Evolutionary conservation across 1,140 invertebrate species (phyloP).

Genomic region (Bombus soroeensis): DNA sequence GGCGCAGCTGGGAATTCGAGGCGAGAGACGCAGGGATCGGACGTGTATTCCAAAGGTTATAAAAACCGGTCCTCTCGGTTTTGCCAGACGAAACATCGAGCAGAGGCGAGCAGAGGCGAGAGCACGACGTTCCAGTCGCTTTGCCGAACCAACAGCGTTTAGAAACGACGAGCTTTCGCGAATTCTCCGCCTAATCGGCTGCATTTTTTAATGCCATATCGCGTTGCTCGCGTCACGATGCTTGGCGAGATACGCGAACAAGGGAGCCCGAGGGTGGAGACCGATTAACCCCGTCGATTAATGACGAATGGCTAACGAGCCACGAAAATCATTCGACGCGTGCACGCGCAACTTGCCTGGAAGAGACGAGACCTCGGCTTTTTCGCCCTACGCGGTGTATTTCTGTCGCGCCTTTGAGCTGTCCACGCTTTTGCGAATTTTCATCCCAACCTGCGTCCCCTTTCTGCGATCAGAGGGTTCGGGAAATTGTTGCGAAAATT

Average conservation of each 20-base stretch:
- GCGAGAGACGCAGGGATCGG: not conserved
- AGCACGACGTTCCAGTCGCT: slow-evolving; percentile 53
- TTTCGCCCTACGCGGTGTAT: not conserved
- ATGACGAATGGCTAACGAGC: slow-evolving; percentile 63
- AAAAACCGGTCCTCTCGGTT: slow-evolving; percentile 50
- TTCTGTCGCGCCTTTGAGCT: not conserved
- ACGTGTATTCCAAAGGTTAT: slow-evolving; percentile 47
- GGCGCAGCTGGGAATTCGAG: not conserved
- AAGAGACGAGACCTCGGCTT: not conserved
- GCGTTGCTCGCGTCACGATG: not conserved
- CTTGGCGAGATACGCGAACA: slow-evolving; percentile 17
- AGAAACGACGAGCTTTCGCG: slow-evolving; percentile 25
- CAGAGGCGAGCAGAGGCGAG: slow-evolving; percentile 50
- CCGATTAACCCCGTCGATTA: slow-evolving; percentile 54
- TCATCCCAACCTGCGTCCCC: not conserved
- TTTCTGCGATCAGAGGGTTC: not conserved
- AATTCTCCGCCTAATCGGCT: not conserved
- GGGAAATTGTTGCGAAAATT: not conserved
- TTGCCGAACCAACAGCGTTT: slow-evolving; percentile 18
- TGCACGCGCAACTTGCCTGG: not conserved
- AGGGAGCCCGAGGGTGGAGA: not conserved
- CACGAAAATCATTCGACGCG: slow-evolving; percentile 45
- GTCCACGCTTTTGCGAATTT: not conserved
- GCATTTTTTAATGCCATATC: not conserved
- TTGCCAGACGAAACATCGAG: slow-evolving; percentile 47